phyloP scores from a whole-genome alignment of 2,113 vertebrate species.

The Nipponia nippon region DNA sequence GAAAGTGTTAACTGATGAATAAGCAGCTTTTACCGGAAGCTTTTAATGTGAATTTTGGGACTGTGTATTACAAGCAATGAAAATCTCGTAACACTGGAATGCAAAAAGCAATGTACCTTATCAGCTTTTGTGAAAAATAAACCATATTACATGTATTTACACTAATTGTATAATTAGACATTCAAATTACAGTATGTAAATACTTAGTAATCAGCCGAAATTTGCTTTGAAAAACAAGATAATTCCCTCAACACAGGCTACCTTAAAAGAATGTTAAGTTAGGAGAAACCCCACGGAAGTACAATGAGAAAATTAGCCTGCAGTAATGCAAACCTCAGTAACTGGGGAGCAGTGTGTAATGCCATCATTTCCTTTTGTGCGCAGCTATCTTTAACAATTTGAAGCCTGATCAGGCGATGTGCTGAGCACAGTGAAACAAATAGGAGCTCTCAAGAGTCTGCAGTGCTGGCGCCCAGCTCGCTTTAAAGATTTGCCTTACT shows the following conservation, averaged over 20 bases:
- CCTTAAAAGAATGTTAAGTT: constrained; percentile 83
- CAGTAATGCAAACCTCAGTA: constrained; percentile 62
- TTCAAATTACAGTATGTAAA: constrained; percentile 83
- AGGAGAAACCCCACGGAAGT: constrained; percentile 68
- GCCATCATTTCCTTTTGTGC: constrained; percentile 37
- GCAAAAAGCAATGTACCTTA: constrained; percentile 65
- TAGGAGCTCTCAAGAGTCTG: not conserved
- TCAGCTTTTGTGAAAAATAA: constrained; percentile 73
- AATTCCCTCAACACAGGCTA: constrained; percentile 81
- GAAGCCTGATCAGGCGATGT: constrained; percentile 15
- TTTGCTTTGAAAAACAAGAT: constrained; percentile 84
- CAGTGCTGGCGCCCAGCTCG: not conserved
- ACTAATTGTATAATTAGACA: constrained; percentile 82
- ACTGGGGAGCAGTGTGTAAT: constrained; percentile 18
- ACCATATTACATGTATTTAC: constrained; percentile 83
- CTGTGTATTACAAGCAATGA: not conserved
- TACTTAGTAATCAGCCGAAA: constrained; percentile 84
- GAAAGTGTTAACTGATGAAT: not conserved
- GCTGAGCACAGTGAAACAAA: not conserved
- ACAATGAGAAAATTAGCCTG: constrained; percentile 74
- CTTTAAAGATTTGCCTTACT: not conserved
- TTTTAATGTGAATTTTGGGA: not conserved
- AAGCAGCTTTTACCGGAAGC: not conserved
- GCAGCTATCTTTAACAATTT: not conserved
- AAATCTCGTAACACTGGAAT: constrained; percentile 25